Base-by-base conservation (phyloP, 2,113 vertebrate species). In the Pao palembangensis region DNA sequence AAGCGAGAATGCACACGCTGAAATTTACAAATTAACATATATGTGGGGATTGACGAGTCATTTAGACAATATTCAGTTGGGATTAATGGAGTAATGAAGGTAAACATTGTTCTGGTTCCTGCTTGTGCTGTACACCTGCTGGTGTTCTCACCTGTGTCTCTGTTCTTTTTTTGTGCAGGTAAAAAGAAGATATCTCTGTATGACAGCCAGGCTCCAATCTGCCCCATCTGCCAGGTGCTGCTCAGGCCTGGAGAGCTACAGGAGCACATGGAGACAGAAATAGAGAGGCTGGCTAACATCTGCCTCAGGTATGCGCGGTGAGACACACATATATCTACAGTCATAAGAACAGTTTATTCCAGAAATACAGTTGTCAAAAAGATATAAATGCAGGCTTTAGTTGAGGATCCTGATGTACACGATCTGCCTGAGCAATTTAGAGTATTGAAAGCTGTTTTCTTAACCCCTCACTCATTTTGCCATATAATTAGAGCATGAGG, bases 241-340 rank as follows among this genome's bases (percentile, higher is more conserved):
- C 93, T 99, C 79, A 92, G 96, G 78, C 97, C 97, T 0, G 94
- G 95, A 57, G 96, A 99, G 77, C 85, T 99, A 21, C 96, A 97
- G 79, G 97, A 99, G 31, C 97, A 99, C 90, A 98, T 99, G 96
- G 96, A 99, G 71, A 96, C 98, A 58, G 97, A 98, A 86, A 90
- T 99, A 75, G 96, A 98, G 79, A 91, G 96, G 83, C 93, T 99
- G 85, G 93, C 94, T 0, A 88, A 93, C 69, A 91, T 96, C 83
- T 95, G 94, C 59, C 80, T 95, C 87, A 96, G 96, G 97, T 98
- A 94, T 84, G 88, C 3, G 18, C 54, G 8, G 8, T 20, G 25
- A 28, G 21, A 17, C 3, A 46, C 18, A 3, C 17, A 3, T 28
- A 12, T 17, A 28, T 20, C 17, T 21, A 52, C 62, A 51, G 1